Evolutionary conservation across 2,888 invertebrate genomes (phyloP).

Genomic region (Allygus modestus): DNA sequence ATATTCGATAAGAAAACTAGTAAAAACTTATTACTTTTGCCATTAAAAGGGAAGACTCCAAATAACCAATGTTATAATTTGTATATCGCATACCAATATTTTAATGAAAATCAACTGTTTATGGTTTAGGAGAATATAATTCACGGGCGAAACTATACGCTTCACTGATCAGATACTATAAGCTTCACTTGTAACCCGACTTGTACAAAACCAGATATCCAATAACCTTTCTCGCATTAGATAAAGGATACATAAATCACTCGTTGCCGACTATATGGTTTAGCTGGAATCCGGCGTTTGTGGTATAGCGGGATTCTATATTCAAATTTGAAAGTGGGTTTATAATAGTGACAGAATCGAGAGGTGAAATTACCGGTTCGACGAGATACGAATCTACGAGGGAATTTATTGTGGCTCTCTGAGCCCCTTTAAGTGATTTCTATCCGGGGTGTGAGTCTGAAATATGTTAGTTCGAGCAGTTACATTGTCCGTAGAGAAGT

Average conservation of each 20-base stretch:
- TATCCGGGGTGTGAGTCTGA: background rate
- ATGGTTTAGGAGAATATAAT: too few species aligned
- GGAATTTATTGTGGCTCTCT: slow-evolving; percentile 8
- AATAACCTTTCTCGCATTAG: background rate
- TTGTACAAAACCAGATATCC: too few species aligned
- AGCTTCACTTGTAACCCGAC: too few species aligned
- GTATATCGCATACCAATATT: too few species aligned
- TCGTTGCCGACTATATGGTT: background rate
- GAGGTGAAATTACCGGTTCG: background rate
- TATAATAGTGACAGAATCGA: slow-evolving; percentile 39
- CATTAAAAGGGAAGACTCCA: too few species aligned
- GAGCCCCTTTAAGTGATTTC: background rate
- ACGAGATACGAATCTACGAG: background rate
- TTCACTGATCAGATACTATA: too few species aligned
- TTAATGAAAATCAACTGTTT: too few species aligned
- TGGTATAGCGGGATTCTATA: slow-evolving; percentile 35
- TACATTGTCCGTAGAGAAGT: too few species aligned
- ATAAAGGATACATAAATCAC: slow-evolving; percentile 20
- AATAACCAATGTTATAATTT: too few species aligned
- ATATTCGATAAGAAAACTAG: too few species aligned
- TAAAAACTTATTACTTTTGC: too few species aligned
- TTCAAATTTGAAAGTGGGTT: slow-evolving; percentile 41
- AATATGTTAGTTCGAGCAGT: background rate
- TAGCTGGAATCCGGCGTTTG: background rate
- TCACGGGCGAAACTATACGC: too few species aligned